Evolutionary conservation across 2,113 vertebrate species (phyloP).

Genomic region (Hemicordylus capensis): DNA sequence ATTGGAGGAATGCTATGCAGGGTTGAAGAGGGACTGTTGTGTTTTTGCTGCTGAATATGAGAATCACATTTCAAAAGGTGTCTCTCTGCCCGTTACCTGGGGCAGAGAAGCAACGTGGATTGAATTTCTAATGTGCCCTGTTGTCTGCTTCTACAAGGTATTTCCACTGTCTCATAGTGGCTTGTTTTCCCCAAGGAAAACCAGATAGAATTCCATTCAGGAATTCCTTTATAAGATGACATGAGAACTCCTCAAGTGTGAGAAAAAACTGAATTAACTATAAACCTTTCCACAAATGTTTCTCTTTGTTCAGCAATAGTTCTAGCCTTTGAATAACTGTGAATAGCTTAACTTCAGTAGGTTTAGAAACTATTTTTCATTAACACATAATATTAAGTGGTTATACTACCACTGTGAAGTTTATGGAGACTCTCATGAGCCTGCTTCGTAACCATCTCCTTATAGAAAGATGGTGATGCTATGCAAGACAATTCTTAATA

Average conservation of each 20-base stretch:
- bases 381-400: neutral
- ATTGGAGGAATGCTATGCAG: too few relatives aligned
- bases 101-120: neutral
- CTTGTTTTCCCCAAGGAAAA: neutral
- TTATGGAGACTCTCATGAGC: neutral
- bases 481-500: neutral
- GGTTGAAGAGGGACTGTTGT: too few relatives aligned
- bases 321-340: neutral
- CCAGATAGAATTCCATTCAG: neutral
- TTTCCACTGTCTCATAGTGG: neutral
- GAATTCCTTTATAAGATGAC: neutral
- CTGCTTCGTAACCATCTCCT: neutral
- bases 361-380: neutral
- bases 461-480: neutral
- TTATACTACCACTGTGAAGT: neutral
- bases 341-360: neutral
- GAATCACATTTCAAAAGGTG: too few relatives aligned
- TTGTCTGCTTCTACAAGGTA: neutral
- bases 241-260: too few relatives aligned
- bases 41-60: too few relatives aligned
- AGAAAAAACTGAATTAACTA: neutral
- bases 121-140: neutral
- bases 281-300: neutral
- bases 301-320: neutral
- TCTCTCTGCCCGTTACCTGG: too few relatives aligned